Evolutionary conservation across 2,797 vertebrate genomes (phyloP).

Genomic region (Coilia nasus): DNA sequence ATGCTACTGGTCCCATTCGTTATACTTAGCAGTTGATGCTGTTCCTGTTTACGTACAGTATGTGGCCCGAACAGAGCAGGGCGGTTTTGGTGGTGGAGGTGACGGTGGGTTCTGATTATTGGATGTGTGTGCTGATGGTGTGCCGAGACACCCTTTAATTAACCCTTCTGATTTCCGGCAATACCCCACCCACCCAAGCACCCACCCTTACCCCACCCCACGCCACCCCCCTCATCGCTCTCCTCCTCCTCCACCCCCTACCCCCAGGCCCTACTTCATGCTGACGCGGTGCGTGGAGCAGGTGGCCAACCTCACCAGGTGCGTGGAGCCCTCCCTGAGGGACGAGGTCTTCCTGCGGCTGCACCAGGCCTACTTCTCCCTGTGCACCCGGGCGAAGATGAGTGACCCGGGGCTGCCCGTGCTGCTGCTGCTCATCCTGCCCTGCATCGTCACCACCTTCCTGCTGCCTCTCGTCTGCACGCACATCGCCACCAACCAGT

Average conservation of each 20-base stretch:
- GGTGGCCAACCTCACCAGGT: background rate
- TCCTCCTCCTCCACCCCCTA: constrained; percentile 19
- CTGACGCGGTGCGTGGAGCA: constrained; percentile 62
- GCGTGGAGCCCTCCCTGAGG: constrained; percentile 42
- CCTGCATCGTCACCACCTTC: constrained; percentile 59
- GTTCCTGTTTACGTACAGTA: background rate
- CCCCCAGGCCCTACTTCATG: constrained; percentile 62
- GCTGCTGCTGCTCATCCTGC: constrained; percentile 60
- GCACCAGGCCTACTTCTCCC: constrained; percentile 65
- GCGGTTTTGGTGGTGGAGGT: background rate
- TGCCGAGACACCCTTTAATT: background rate
- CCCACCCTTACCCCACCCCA: background rate
- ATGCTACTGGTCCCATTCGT: constrained; percentile 46
- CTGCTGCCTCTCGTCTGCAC: constrained; percentile 61
- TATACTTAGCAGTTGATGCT: constrained; percentile 46
- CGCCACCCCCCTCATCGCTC: background rate
- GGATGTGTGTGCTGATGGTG: background rate
- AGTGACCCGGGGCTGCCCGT: constrained; percentile 60
- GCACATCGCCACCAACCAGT: constrained; percentile 38
- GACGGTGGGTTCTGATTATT: background rate
- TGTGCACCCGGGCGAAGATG: constrained; percentile 52
- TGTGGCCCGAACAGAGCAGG: background rate
- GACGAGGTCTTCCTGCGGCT: constrained; percentile 65
- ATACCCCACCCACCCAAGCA: too few relatives aligned
- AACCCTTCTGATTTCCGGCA: background rate